Conservation (phyloP, 2,888 invertebrate genomes). For the Erebia aethiops region DNA sequence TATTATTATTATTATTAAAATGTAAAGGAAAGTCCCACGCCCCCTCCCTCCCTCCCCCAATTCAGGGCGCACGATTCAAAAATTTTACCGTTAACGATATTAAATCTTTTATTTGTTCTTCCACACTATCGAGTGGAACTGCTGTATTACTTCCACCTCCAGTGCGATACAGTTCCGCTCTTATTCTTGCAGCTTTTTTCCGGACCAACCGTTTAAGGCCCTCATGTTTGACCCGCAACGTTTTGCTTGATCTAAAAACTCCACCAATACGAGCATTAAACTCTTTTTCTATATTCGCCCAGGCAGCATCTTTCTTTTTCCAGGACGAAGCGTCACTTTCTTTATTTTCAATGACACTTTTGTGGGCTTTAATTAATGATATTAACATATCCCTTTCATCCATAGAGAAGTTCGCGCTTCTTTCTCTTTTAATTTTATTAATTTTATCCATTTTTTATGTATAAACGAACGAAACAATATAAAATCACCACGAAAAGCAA, state of each 20-base stretch:
- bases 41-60: no score
- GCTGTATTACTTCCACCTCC: conserved; percentile 3
- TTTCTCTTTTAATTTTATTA: not conserved
- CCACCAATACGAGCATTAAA: conserved; percentile 28
- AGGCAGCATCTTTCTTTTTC: conserved; percentile 35
- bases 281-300: conserved; percentile 33
- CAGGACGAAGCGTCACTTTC: conserved; percentile 35
- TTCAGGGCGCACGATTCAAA: no score
- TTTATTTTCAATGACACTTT: conserved; percentile 38
- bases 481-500: no score
- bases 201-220: conserved; percentile 33
- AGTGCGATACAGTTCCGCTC: conserved; percentile 19
- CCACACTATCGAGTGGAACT: conserved; percentile 13
- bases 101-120: conserved; percentile 15
- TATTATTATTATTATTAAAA: no score
- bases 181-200: conserved; percentile 28
- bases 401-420: not conserved
- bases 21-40: no score
- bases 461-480: no score
- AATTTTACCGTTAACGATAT: no score
- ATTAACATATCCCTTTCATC: conserved; percentile 26
- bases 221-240: conserved; percentile 36
- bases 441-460: not conserved
- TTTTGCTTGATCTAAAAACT: conserved; percentile 23
- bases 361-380: conserved; percentile 19